These are phyloP conservation scores for Morpho achilles DNA, from an alignment of 2,888 invertebrate species.

Conservation along the genomic window DNA sequence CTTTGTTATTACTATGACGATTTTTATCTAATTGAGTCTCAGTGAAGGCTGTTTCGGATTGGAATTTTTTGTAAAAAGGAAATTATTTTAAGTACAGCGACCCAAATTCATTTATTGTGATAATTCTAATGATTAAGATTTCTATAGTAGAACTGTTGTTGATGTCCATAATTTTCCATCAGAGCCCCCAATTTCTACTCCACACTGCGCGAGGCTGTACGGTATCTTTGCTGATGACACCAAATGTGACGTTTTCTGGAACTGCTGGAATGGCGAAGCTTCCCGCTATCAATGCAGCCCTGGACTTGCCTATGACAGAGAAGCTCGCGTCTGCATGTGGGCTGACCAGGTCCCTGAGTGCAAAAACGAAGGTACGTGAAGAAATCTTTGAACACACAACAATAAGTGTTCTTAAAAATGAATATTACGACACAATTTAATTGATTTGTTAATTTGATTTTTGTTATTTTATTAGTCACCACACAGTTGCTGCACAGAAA, in stretches of 20 bases:
- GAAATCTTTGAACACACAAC: not conserved
- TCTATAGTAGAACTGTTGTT: no score
- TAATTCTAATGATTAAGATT: no score
- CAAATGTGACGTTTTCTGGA: conserved; percentile 97
- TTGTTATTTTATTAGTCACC: not conserved
- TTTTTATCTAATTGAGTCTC: no score
- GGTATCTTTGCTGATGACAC: conserved; percentile 94
- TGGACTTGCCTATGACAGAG: conserved; percentile 95
- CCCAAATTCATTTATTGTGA: no score
- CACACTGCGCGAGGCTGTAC: conserved; percentile 92
- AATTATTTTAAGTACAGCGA: no score
- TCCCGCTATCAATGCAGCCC: conserved; percentile 97
- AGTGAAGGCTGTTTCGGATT: no score
- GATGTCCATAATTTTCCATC: conserved; percentile 24
- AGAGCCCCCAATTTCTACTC: conserved; percentile 91
- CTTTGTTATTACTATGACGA: no score
- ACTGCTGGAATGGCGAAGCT: conserved; percentile 97
- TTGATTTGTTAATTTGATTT: no score
- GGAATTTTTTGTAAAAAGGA: no score
- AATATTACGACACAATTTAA: no score
- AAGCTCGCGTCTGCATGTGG: conserved; percentile 97
- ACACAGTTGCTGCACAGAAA: not conserved
- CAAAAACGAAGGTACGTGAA: conserved; percentile 87
- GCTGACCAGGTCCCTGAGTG: conserved; percentile 96
- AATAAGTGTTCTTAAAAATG: no score